These are phyloP conservation scores for Rhinoraja longicauda DNA, from an alignment of 2,797 vertebrate species.

Conservation along the genomic window DNA sequence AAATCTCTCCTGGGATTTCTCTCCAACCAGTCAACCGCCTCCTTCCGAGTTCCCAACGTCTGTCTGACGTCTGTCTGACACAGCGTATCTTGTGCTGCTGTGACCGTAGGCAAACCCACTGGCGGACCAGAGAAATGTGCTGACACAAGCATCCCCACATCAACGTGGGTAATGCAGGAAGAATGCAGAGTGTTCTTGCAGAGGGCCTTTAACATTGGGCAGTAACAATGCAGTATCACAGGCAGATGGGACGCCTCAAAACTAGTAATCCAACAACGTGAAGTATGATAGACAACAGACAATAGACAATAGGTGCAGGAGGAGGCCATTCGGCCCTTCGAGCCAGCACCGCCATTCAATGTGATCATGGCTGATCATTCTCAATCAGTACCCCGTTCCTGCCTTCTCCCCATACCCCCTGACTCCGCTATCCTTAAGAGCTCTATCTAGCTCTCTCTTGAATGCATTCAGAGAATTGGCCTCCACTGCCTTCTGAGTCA, in stretches of 20 bases:
- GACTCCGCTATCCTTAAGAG: too few relatives aligned
- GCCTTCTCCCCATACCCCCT: too few relatives aligned
- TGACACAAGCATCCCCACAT: background rate
- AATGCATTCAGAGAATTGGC: too few relatives aligned
- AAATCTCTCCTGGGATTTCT: background rate
- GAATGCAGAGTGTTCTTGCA: background rate
- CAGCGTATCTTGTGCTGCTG: background rate
- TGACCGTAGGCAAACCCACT: constrained; percentile 1
- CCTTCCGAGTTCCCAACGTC: background rate
- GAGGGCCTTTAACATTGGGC: background rate
- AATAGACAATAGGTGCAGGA: too few relatives aligned
- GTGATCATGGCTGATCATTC: too few relatives aligned
- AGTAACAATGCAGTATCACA: background rate
- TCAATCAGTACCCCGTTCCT: too few relatives aligned
- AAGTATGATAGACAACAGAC: too few relatives aligned
- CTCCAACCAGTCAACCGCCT: background rate
- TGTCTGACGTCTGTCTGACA: background rate
- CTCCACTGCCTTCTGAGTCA: too few relatives aligned
- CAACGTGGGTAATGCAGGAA: constrained; percentile 26
- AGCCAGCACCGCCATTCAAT: too few relatives aligned
- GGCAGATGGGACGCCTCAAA: background rate
- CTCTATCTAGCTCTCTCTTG: too few relatives aligned
- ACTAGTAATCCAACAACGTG: background rate
- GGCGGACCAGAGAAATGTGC: constrained; percentile 26
- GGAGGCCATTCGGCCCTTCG: too few relatives aligned